These are phyloP conservation scores for Slavum lentiscoides DNA, from an alignment of 2,888 invertebrate genomes.

Conservation along the genomic window DNA sequence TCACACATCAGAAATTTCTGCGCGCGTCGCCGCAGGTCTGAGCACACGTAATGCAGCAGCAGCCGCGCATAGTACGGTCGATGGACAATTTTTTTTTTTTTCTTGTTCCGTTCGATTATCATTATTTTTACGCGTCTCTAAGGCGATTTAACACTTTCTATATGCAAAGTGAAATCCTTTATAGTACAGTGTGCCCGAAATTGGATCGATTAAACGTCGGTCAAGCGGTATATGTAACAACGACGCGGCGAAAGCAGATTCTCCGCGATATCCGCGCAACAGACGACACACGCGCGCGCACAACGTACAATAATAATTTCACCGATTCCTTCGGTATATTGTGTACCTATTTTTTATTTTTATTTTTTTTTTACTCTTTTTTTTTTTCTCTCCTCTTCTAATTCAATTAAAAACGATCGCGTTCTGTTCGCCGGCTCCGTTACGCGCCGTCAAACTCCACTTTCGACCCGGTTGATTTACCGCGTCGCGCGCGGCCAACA, in stretches of 20 bases:
- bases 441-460: conserved; percentile 21
- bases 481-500: neutral
- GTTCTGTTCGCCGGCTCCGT: conserved; percentile 11
- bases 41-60: no score
- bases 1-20: no score
- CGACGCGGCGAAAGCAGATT: conserved; percentile 43
- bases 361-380: neutral
- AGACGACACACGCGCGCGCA: conserved; percentile 20
- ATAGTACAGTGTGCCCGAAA: conserved; percentile 17
- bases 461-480: conserved; percentile 36
- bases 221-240: conserved; percentile 1
- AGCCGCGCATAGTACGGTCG: neutral
- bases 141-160: neutral
- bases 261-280: neutral
- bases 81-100: conserved; percentile 3
- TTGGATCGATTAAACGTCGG: conserved; percentile 46
- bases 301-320: conserved; percentile 27
- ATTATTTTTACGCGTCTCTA: neutral
- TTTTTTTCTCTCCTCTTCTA: neutral
- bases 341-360: conserved; percentile 12
- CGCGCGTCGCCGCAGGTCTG: no score
- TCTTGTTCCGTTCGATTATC: conserved; percentile 2
- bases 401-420: conserved; percentile 28
- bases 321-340: conserved; percentile 25
- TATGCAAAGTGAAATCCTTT: conserved; percentile 49